Evolutionary conservation across 2,888 invertebrate genomes (phyloP).

Genomic region (Cheilosia soror): DNA sequence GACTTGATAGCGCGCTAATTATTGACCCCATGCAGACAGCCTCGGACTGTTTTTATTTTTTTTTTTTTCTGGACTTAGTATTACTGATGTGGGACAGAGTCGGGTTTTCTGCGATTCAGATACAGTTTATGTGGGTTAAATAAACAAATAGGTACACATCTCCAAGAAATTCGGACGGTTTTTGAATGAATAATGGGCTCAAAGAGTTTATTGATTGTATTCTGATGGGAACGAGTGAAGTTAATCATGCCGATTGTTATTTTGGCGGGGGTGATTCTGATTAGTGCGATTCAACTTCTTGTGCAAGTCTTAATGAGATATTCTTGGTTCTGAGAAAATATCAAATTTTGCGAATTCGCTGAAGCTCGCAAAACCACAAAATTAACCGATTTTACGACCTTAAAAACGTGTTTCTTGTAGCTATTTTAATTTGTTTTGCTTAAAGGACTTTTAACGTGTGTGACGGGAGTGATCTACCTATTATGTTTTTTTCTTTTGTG

Average conservation of each 20-base stretch:
- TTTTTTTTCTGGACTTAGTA: background rate
- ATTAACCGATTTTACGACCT: conserved; percentile 11
- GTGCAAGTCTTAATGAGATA: background rate
- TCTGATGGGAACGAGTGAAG: background rate
- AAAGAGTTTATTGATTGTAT: conserved; percentile 17
- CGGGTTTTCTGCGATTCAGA: conserved; percentile 18
- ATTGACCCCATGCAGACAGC: conserved; percentile 56
- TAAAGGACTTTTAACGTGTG: conserved; percentile 36
- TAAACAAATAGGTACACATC: conserved; percentile 5
- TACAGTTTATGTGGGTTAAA: conserved; percentile 28
- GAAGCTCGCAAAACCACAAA: conserved; percentile 7
- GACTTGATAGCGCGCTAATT: conserved; percentile 52
- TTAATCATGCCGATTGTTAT: background rate
- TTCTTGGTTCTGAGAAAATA: background rate
- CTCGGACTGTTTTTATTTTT: conserved; percentile 19
- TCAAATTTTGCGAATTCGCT: background rate
- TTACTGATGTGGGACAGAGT: conserved; percentile 41
- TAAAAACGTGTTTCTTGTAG: conserved; percentile 12
- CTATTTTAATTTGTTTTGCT: background rate
- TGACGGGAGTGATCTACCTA: background rate
- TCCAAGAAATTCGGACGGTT: conserved; percentile 18
- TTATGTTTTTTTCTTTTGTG: background rate
- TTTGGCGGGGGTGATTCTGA: conserved; percentile 15
- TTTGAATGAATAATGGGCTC: conserved; percentile 6
- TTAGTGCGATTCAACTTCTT: conserved; percentile 17